Evolutionary conservation across 2,113 vertebrate species (phyloP).

Genomic region (Zosterops pallidus): DNA sequence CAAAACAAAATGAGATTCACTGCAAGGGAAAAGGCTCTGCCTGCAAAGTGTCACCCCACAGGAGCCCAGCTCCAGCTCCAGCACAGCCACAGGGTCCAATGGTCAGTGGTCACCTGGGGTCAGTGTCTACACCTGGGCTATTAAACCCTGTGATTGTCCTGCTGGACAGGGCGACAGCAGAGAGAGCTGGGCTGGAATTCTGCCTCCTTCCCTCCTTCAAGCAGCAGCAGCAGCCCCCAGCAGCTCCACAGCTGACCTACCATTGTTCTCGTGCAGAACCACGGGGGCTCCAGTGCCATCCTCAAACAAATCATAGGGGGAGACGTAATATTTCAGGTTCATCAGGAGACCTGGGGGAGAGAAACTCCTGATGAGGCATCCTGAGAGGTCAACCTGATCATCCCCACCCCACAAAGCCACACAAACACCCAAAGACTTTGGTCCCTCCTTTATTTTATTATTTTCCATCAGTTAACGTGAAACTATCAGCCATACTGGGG

Average conservation of each 20-base stretch:
- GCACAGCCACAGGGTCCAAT: background rate
- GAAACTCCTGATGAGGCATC: background rate
- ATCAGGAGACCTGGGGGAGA: conserved; percentile 86
- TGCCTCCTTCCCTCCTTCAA: background rate
- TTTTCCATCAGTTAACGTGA: background rate
- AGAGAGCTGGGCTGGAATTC: background rate
- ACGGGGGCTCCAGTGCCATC: conserved; percentile 84
- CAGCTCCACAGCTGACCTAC: conserved; percentile 30
- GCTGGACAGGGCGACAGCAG: background rate
- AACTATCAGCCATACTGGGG: accelerated
- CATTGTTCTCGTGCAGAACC: conserved; percentile 83
- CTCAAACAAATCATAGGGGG: conserved; percentile 94
- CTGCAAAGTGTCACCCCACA: background rate
- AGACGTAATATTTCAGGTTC: conserved; percentile 94
- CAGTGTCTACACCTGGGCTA: background rate
- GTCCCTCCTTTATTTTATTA: background rate
- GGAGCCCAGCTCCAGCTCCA: background rate
- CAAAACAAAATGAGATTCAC: background rate
- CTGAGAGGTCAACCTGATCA: accelerated
- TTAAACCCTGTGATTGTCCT: background rate
- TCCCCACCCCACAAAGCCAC: background rate
- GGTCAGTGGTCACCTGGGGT: background rate
- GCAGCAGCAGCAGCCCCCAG: background rate
- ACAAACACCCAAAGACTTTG: background rate
- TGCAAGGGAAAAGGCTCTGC: background rate